phyloP scores from a whole-genome alignment of 2,888 invertebrate genomes.

The Cremastobaeus sp. region DNA sequence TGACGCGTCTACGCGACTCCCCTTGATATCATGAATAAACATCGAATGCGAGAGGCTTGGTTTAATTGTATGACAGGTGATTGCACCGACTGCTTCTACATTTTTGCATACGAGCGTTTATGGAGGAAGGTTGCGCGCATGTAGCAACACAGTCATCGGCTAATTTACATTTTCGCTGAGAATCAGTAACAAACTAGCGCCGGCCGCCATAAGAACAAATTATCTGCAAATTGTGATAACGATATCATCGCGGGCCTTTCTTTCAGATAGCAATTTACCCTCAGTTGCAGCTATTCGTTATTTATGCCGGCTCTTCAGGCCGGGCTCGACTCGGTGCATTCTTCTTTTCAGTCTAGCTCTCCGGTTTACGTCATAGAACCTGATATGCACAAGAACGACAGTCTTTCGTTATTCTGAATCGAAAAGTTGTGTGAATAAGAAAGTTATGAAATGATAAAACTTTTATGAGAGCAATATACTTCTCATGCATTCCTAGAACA shows the following conservation, averaged over 20 bases:
- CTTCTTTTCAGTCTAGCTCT: no score
- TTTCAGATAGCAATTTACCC: slow-evolving; percentile 23
- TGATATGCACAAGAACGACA: no score
- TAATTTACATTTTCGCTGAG: slow-evolving; percentile 41
- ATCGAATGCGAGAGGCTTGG: slow-evolving; percentile 7
- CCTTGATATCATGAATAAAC: slow-evolving; percentile 29
- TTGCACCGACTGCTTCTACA: slow-evolving; percentile 12
- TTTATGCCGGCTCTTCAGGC: no score
- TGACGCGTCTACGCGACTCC: no score
- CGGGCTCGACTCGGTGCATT: no score
- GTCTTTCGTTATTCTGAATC: slow-evolving; percentile 6
- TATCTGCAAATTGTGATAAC: slow-evolving; percentile 44
- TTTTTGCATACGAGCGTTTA: slow-evolving; percentile 31
- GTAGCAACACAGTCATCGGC: slow-evolving; percentile 17
- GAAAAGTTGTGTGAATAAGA: slow-evolving; percentile 19
- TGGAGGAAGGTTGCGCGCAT: slow-evolving; percentile 22
- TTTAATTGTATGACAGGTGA: slow-evolving; percentile 29
- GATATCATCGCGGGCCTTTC: slow-evolving; percentile 32
- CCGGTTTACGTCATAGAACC: slow-evolving; percentile 17
- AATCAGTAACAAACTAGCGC: slow-evolving; percentile 22
- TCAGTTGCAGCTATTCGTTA: slow-evolving; percentile 3
- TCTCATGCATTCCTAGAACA: slow-evolving; percentile 34
- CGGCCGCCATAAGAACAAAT: slow-evolving; percentile 34
- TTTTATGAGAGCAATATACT: slow-evolving; percentile 35
- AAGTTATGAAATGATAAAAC: slow-evolving; percentile 23